Percentiles rank a stretch among this genome's conserved stretches.
phyloP scores from a whole-genome alignment of 2,113 vertebrate genomes.

The Neolamprologus kungweensis region DNA sequence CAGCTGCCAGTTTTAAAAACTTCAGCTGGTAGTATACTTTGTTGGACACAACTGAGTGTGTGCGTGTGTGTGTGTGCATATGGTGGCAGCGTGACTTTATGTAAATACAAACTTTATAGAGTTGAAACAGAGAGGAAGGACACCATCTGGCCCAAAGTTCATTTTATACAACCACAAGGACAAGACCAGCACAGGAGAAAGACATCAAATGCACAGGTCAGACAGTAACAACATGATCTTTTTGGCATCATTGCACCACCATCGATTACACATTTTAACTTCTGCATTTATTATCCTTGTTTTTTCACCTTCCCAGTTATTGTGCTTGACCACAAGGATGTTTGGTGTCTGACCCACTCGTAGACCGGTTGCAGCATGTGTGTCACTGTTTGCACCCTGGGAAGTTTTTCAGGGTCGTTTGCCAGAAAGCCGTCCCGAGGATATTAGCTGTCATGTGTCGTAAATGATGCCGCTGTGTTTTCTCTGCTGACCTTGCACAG shows the following conservation, averaged over 20 bases:
- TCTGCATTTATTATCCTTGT: background rate
- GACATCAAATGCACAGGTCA: background rate
- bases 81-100: slow-evolving; percentile 32
- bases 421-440: slow-evolving; percentile 12
- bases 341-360: background rate
- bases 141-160: slow-evolving; percentile 56
- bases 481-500: slow-evolving; percentile 47
- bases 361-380: background rate
- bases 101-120: slow-evolving; percentile 45
- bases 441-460: slow-evolving; percentile 37
- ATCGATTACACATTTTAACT: background rate
- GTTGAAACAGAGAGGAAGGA: slow-evolving; percentile 49
- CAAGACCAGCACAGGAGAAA: background rate
- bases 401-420: slow-evolving; percentile 40
- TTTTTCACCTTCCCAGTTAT: background rate
- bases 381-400: slow-evolving; percentile 12
- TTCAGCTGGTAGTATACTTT: background rate
- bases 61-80: background rate
- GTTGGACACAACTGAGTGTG: background rate
- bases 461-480: slow-evolving; percentile 36
- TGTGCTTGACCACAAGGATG: background rate
- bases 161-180: slow-evolving; percentile 19
- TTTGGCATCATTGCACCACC: background rate
- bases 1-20: background rate
- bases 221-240: background rate